phyloP scores from a whole-genome alignment of 2,797 vertebrate genomes.

The Malacoctenus gilli region DNA sequence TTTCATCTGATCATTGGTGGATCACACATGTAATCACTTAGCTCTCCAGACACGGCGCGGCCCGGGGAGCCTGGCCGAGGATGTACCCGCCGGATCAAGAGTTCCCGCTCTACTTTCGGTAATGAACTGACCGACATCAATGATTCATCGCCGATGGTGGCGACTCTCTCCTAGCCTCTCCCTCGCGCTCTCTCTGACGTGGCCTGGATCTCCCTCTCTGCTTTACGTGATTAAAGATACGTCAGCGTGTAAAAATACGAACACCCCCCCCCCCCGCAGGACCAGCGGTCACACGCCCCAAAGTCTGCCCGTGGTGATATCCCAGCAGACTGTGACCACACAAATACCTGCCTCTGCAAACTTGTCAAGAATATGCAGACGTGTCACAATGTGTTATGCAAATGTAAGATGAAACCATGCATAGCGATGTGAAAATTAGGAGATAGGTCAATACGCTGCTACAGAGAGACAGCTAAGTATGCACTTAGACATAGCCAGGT shows the following conservation, averaged over 20 bases:
- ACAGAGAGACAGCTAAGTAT: conserved; percentile 49
- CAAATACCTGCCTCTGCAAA: conserved; percentile 59
- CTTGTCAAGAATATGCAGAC: conserved; percentile 62
- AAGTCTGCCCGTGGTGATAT: too few species aligned
- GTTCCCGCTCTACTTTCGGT: conserved; percentile 49
- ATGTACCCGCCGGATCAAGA: conserved; percentile 51
- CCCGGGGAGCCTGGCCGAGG: conserved; percentile 7
- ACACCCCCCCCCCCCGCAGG: conserved; percentile 24
- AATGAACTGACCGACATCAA: conserved; percentile 51
- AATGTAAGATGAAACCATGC: conserved; percentile 55
- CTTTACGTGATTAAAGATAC: conserved; percentile 54
- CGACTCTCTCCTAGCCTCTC: conserved; percentile 19
- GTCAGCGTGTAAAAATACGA: conserved; percentile 40
- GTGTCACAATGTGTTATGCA: conserved; percentile 54
- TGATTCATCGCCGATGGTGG: conserved; percentile 47
- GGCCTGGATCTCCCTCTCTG: conserved; percentile 32
- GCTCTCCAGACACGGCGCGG: conserved; percentile 33
- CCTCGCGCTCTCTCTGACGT: conserved; percentile 38
- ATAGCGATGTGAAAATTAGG: conserved; percentile 56
- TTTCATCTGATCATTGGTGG: conserved; percentile 43
- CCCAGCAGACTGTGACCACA: conserved; percentile 3
- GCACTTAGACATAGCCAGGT: conserved; percentile 54
- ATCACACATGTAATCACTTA: conserved; percentile 55
- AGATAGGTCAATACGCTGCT: conserved; percentile 63
- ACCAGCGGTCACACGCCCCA: conserved; percentile 16